Base-by-base conservation (phyloP, 2,797 vertebrate species). In the Micromesistius poutassou region DNA sequence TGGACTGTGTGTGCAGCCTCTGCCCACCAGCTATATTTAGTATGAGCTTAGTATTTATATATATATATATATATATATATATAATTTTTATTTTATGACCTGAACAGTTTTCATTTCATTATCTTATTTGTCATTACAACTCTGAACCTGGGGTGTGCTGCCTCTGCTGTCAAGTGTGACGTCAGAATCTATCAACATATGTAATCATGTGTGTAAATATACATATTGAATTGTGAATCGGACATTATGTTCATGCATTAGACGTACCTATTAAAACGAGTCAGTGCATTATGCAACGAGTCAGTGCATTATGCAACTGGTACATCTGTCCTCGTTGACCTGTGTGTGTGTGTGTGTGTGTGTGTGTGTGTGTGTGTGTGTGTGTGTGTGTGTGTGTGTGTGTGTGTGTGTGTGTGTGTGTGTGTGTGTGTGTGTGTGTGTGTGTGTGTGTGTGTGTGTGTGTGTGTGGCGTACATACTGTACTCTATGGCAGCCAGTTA, bases 321-420 rank as follows among this genome's bases (percentile, higher is more conserved):
- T 79, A 81, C 77, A 79, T 78, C 81, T 91, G 89, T 84, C 89
- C 89, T 79, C 86, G 77, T 76, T 91, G 90, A 90, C 86, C 87
- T 82, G 78, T 55, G 68, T 73, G 74, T 79, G 55, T 46, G 66
- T 28, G 30, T 71, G 66, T 28, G 73, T 71, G 36, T 55, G 73
- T 72, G 66, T 55, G 70, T 73, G 74, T 76, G 46, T 19, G 28
- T 78, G 77, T 62, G 76, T 2, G 55, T 4, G 33, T 25, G 22
- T 62, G 50, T 22, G 68, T 42, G 62, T 28, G 30, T 71, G 66
- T 28, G 73, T 71, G 36, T 50, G 73, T 71, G 62, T 50, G 68
- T 73, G 74, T 79, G 42, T 16, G 28, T 77, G 77, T 62, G 76
- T 3, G 33, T n/a, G 19, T 55, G 46, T 22, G 68, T 42, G 62